Conservation (phyloP, 1,140 invertebrate species). For the Callitettix versicolor region DNA sequence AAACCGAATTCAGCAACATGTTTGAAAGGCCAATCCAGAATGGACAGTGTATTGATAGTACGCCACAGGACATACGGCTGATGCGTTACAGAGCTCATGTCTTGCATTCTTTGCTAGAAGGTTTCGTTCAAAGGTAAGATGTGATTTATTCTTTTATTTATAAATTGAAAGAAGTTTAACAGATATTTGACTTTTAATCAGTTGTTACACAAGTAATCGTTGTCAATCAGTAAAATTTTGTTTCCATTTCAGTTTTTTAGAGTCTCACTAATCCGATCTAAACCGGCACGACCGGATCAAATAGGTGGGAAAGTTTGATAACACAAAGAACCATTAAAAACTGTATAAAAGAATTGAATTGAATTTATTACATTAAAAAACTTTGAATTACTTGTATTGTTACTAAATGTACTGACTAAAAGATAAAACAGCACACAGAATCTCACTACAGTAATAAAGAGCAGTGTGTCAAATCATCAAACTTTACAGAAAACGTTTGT, state of each 20-base stretch:
- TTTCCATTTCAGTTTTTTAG: not conserved
- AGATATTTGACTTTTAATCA: not conserved
- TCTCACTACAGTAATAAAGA: too few species aligned
- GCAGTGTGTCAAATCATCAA: too few species aligned
- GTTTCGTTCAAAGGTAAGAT: slow-evolving; percentile 73
- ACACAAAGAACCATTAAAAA: too few species aligned
- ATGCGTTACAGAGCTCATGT: slow-evolving; percentile 87
- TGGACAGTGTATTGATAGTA: slow-evolving; percentile 87
- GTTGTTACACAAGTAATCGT: not conserved
- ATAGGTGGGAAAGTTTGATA: not conserved
- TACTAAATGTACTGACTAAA: too few species aligned
- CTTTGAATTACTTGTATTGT: too few species aligned
- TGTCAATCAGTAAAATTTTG: not conserved
- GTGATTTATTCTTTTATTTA: slow-evolving; percentile 1
- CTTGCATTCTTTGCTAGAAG: slow-evolving; percentile 76
- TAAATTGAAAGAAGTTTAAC: not conserved
- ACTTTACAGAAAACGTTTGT: too few species aligned
- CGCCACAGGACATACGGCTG: slow-evolving; percentile 75
- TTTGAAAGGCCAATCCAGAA: slow-evolving; percentile 92
- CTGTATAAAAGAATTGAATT: too few species aligned
- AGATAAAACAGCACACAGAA: too few species aligned
- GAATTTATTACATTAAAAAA: too few species aligned
- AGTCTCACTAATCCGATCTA: too few species aligned
- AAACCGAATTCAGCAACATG: slow-evolving; percentile 92
- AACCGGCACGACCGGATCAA: not conserved